phyloP scores from a whole-genome alignment of 2,797 vertebrate species.

The Poecilia gillii region DNA sequence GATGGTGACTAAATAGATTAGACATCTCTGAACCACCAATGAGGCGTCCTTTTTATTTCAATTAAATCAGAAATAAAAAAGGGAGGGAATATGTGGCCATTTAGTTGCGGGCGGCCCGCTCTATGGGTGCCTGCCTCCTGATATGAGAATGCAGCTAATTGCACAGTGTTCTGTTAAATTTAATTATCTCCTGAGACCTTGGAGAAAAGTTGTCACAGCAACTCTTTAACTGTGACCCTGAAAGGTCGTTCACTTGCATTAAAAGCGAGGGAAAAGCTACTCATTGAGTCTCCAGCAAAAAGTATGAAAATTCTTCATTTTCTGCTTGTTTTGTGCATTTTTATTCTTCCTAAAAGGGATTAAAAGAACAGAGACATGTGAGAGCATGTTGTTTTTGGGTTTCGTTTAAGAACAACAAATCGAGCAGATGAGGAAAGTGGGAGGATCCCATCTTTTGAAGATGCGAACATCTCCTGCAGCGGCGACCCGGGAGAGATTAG shows the following conservation, averaged over 20 bases:
- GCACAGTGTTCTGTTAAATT: slow-evolving; percentile 64
- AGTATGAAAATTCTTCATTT: slow-evolving; percentile 13
- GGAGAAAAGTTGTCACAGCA: slow-evolving; percentile 40
- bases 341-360: slow-evolving; percentile 4
- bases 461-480: slow-evolving; percentile 61
- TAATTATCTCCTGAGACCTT: slow-evolving; percentile 65
- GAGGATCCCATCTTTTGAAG: slow-evolving; percentile 62
- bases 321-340: not conserved
- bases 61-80: slow-evolving; percentile 66
- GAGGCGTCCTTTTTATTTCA: slow-evolving; percentile 71
- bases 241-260: slow-evolving; percentile 40
- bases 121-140: slow-evolving; percentile 59
- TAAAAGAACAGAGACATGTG: not conserved
- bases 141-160: slow-evolving; percentile 71
- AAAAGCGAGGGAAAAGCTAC: slow-evolving; percentile 9
- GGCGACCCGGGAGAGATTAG: slow-evolving; percentile 56
- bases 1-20: slow-evolving; percentile 78
- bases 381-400: slow-evolving; percentile 12
- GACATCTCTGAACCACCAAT: slow-evolving; percentile 58
- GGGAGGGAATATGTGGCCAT: slow-evolving; percentile 56
- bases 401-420: slow-evolving; percentile 55
- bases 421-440: slow-evolving; percentile 23
- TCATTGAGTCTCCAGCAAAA: slow-evolving; percentile 15
- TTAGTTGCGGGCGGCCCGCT: slow-evolving; percentile 56
- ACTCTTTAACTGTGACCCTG: slow-evolving; percentile 40